Conservation (phyloP, 2,888 invertebrate genomes). For the Nomada lathburiana region DNA sequence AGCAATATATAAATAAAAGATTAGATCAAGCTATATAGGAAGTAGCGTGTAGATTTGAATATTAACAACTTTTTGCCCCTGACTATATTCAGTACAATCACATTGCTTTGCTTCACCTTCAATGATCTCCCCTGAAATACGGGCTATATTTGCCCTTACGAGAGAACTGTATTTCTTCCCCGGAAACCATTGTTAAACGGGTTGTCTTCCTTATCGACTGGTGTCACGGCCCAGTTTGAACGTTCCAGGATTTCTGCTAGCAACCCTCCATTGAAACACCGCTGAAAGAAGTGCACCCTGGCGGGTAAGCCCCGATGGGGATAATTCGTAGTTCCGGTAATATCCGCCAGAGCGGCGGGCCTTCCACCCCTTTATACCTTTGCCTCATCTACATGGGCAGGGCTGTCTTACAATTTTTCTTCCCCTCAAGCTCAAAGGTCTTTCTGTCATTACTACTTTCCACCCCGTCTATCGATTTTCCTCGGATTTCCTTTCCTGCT, state of each 20-base stretch:
- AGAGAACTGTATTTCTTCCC: constrained; percentile 35
- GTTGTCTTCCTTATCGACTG: constrained; percentile 69
- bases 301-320: constrained; percentile 69
- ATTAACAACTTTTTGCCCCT: neutral
- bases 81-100: constrained; percentile 4
- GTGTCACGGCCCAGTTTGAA: constrained; percentile 48
- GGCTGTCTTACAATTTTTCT: constrained; percentile 29
- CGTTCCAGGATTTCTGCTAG: constrained; percentile 47
- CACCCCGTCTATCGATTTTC: constrained; percentile 33
- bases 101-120: neutral
- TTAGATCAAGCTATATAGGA: neutral
- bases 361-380: constrained; percentile 52
- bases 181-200: constrained; percentile 48
- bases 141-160: constrained; percentile 3
- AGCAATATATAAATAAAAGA: neutral
- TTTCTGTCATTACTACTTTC: constrained; percentile 3
- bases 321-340: constrained; percentile 78
- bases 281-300: constrained; percentile 66
- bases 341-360: constrained; percentile 80
- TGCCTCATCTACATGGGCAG: constrained; percentile 33
- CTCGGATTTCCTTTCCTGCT: constrained; percentile 8
- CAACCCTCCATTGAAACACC: constrained; percentile 49
- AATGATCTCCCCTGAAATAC: constrained; percentile 25
- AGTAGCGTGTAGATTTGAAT: neutral
- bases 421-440: constrained; percentile 18